Percentiles rank a stretch among this genome's conserved stretches.
Evolutionary conservation across 2,113 vertebrate genomes (phyloP).

Genomic region (Hoplias malabaricus): DNA sequence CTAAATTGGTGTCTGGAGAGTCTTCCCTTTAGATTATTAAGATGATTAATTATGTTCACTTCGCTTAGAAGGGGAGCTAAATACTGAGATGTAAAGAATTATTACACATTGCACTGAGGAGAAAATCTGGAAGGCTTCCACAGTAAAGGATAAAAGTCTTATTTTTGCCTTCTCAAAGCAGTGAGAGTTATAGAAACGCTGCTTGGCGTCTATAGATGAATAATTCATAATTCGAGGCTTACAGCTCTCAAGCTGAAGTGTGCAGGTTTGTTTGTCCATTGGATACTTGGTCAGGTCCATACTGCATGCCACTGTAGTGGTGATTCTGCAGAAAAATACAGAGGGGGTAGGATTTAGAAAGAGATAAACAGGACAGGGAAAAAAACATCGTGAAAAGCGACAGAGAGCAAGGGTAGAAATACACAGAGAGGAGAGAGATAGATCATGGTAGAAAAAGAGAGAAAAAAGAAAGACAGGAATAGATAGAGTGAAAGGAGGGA

Average conservation of each 20-base stretch:
- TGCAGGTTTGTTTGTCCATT: slow-evolving; percentile 91
- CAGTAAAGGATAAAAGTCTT: too few relatives aligned
- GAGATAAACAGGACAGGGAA: background rate
- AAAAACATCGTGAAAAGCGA: background rate
- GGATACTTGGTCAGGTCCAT: slow-evolving; percentile 93
- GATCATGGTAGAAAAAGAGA: too few relatives aligned
- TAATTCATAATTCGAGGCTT: slow-evolving; percentile 58
- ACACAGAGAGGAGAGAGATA: background rate
- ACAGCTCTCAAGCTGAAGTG: slow-evolving; percentile 92
- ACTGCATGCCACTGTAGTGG: slow-evolving; percentile 87
- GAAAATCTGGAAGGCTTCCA: too few relatives aligned
- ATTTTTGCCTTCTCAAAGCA: background rate
- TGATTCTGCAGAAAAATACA: slow-evolving; percentile 74
- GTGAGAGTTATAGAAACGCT: background rate
- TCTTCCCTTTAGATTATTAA: too few relatives aligned
- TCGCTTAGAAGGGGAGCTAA: background rate
- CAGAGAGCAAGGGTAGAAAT: background rate
- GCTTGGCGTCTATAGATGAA: background rate
- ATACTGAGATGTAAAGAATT: too few relatives aligned
- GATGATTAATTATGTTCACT: background rate
- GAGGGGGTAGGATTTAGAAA: background rate
- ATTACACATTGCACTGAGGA: too few relatives aligned
- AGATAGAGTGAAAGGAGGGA: background rate
- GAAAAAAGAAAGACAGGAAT: background rate
- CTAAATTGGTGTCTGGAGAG: too few relatives aligned